Evolutionary conservation across 2,797 vertebrate species (phyloP).

Genomic region (Acrossocheilus wenchowensis): DNA sequence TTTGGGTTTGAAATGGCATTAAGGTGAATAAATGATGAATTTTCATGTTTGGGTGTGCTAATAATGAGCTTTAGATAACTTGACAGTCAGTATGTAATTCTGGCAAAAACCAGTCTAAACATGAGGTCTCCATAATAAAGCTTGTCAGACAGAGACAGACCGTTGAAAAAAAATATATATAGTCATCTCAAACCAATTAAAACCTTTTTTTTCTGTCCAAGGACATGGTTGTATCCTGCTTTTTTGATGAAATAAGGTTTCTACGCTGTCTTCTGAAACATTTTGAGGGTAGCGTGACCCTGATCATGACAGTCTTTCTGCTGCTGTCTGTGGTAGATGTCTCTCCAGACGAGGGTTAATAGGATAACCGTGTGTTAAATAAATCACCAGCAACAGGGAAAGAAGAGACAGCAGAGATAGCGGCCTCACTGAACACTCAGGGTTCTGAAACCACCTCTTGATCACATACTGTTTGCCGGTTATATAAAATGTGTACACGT

Average conservation of each 20-base stretch:
- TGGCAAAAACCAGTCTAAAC: neutral
- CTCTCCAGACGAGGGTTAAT: constrained; percentile 58
- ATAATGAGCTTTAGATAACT: neutral
- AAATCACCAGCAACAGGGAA: constrained; percentile 56
- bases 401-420: constrained; percentile 49
- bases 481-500: neutral
- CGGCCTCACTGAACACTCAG: constrained; percentile 38
- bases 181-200: neutral
- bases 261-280: neutral
- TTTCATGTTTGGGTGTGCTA: neutral
- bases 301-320: constrained; percentile 24
- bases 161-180: neutral
- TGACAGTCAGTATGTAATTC: neutral
- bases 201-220: neutral
- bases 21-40: neutral
- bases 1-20: neutral
- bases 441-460: neutral
- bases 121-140: neutral
- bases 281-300: neutral
- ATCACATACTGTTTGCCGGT: neutral
- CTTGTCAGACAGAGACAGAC: neutral
- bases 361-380: constrained; percentile 50
- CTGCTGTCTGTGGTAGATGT: constrained; percentile 45
- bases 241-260: constrained; percentile 18
- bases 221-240: neutral